These are phyloP conservation scores for Saguinus midas DNA, from an alignment of 2,113 vertebrate genomes.

Conservation along the genomic window DNA sequence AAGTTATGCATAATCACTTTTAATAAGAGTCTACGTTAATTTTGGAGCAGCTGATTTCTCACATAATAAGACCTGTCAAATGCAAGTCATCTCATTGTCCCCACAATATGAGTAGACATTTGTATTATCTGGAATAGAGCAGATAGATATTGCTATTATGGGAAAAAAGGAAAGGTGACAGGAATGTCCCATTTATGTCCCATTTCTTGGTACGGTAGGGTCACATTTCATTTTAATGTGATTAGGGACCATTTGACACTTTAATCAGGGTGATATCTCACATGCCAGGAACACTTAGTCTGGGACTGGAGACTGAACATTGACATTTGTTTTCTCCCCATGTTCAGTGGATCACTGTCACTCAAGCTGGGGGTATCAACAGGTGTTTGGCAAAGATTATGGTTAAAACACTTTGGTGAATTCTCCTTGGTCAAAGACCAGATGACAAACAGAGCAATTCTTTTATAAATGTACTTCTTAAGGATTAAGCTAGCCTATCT, in stretches of 20 bases:
- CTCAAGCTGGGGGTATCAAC: neutral
- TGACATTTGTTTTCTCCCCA: constrained; percentile 18
- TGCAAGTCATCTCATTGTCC: constrained; percentile 64
- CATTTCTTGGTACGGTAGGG: constrained; percentile 47
- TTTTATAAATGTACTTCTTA: neutral
- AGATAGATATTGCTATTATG: constrained; percentile 76
- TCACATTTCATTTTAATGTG: constrained; percentile 76
- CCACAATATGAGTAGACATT: constrained; percentile 75
- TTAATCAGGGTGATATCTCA: constrained; percentile 72
- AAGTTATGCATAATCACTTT: constrained; percentile 53
- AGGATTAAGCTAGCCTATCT: neutral
- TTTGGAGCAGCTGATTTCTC: constrained; percentile 64
- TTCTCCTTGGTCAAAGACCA: neutral
- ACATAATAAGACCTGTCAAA: constrained; percentile 82
- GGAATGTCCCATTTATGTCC: too few relatives aligned
- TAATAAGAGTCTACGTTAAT: constrained; percentile 75
- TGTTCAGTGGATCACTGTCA: neutral
- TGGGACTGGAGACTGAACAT: neutral
- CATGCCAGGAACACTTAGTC: constrained; percentile 10
- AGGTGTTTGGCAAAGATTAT: neutral
- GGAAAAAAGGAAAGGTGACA: constrained; percentile 76
- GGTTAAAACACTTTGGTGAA: neutral
- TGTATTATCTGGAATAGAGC: constrained; percentile 66
- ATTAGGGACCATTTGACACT: constrained; percentile 77
- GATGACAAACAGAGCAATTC: neutral